Conservation (phyloP, 2,797 vertebrate species). For the Tenualosa ilisha region DNA sequence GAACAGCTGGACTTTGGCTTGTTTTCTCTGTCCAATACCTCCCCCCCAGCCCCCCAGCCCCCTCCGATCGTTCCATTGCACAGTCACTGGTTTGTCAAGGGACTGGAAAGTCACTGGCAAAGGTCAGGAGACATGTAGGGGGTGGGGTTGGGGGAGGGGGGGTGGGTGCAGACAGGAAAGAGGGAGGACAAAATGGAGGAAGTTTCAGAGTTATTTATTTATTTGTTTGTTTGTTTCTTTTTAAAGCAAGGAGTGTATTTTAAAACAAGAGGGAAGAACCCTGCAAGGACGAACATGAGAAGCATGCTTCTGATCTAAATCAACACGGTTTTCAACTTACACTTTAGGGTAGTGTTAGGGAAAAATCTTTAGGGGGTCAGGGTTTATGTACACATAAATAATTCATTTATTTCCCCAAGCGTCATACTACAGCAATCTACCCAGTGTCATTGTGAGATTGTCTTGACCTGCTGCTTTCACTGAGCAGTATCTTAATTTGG, state of each 20-base stretch:
- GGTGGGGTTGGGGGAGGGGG: background rate
- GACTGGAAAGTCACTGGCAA: constrained; percentile 17
- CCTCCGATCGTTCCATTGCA: constrained; percentile 30
- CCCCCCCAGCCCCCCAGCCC: background rate
- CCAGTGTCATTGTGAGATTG: background rate
- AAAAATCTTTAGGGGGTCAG: background rate
- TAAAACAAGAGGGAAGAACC: background rate
- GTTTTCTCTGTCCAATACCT: constrained; percentile 25
- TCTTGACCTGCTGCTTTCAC: background rate
- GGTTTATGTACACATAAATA: background rate
- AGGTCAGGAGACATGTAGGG: background rate
- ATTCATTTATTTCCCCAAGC: background rate
- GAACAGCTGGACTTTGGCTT: constrained; percentile 48
- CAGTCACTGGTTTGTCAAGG: background rate
- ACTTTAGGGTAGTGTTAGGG: background rate
- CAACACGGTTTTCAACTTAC: background rate
- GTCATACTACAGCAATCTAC: background rate
- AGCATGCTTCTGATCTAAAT: constrained; percentile 38
- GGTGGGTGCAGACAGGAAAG: constrained; percentile 1
- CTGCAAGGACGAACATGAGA: constrained; percentile 29
- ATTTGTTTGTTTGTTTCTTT: background rate
- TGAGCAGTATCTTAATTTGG: background rate
- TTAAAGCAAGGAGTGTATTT: background rate
- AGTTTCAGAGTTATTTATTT: background rate
- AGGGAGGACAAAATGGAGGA: background rate